Evolutionary conservation across 2,888 invertebrate species (phyloP).

Genomic region (Agriopis aurantiaria): DNA sequence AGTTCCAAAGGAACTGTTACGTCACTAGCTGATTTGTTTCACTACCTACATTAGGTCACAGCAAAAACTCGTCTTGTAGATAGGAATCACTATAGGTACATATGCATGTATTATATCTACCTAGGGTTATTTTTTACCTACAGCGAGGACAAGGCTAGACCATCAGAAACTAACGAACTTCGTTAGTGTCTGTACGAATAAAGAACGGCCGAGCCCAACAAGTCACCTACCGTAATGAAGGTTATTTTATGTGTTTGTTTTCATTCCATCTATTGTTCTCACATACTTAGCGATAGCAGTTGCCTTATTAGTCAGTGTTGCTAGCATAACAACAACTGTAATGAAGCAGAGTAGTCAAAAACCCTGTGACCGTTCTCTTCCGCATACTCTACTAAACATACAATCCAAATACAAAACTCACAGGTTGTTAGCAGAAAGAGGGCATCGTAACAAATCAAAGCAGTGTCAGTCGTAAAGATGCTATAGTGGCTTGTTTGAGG

Average conservation of each 20-base stretch:
- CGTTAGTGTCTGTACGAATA: constrained; percentile 2
- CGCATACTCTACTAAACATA: not conserved
- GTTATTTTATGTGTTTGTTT: not conserved
- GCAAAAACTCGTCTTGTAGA: not conserved
- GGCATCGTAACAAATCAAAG: constrained; percentile 52
- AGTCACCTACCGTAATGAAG: not conserved
- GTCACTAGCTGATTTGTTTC: not conserved
- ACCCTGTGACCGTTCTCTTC: not conserved
- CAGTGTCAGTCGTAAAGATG: constrained; percentile 67
- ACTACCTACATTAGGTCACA: not conserved
- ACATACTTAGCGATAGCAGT: not conserved
- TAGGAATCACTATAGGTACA: not conserved
- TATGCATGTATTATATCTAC: not conserved
- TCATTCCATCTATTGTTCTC: too few species aligned
- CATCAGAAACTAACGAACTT: constrained; percentile 9
- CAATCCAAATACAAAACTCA: constrained; percentile 7
- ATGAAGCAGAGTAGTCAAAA: too few species aligned
- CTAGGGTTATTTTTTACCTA: not conserved
- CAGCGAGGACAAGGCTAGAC: constrained; percentile 22
- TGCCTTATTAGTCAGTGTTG: not conserved
- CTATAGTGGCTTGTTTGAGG: constrained; percentile 75
- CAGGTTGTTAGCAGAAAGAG: constrained; percentile 47
- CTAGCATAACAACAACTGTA: not conserved
- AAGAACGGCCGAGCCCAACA: not conserved
- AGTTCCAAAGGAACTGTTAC: too few species aligned